phyloP scores from a whole-genome alignment of 53 echinoderm and acorn worm species.

The Holothuria scabra region DNA sequence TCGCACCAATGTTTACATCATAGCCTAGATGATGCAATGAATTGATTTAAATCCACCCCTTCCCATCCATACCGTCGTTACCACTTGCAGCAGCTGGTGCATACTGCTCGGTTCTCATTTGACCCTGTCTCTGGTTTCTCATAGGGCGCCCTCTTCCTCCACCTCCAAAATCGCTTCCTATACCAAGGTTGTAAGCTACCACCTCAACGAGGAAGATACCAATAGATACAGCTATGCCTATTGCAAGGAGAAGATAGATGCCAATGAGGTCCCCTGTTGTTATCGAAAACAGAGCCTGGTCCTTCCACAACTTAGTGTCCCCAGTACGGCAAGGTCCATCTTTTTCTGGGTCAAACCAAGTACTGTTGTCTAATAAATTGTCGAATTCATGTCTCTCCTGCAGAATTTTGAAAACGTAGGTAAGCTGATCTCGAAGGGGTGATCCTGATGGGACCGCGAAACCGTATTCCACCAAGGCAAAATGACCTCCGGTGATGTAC shows the following conservation, averaged over 20 bases:
- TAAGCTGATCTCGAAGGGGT: conserved; percentile 85
- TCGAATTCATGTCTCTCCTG: conserved; percentile 67
- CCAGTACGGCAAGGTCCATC: conserved; percentile 73
- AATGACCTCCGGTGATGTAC: conserved; percentile 85
- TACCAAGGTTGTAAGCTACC: conserved; percentile 74
- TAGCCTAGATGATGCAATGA: no score
- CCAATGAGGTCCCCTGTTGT: conserved; percentile 86
- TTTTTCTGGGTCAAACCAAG: conserved; percentile 81
- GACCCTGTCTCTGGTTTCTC: not conserved
- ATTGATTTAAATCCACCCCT: conserved; percentile 76
- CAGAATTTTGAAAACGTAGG: conserved; percentile 71
- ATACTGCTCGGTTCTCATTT: conserved; percentile 30
- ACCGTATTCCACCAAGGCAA: conserved; percentile 85
- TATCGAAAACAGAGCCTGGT: conserved; percentile 83
- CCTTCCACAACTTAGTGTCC: conserved; percentile 66
- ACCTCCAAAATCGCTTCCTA: conserved; percentile 19
- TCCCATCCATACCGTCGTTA: conserved; percentile 63
- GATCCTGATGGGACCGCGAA: conserved; percentile 88
- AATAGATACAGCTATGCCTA: conserved; percentile 79
- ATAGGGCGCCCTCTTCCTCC: conserved; percentile 29
- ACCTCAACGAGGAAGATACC: conserved; percentile 84
- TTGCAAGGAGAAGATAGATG: conserved; percentile 79
- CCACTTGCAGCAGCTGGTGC: conserved; percentile 15
- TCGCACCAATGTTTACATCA: no score
- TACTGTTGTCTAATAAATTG: conserved; percentile 64